A percentile compares a stretch with the other conserved stretches of the same genome.
These are phyloP conservation scores for Acanthosoma haemorrhoidale DNA, from an alignment of 2,888 invertebrate genomes.

Conservation along the genomic window DNA sequence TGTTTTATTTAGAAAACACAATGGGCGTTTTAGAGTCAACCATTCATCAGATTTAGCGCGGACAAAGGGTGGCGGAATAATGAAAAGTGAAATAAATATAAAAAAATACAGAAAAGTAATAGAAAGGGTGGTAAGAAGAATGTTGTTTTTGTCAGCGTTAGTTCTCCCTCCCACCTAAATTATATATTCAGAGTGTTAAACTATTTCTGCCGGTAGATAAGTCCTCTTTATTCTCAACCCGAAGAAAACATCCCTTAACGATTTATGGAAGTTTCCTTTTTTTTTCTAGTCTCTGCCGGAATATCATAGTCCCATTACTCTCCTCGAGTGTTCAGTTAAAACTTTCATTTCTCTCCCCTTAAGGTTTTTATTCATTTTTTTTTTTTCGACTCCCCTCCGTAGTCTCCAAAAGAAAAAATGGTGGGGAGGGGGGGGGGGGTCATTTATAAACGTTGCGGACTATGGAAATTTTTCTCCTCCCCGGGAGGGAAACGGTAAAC, in stretches of 20 bases:
- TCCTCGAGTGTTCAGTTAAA: background rate
- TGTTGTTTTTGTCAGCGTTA: background rate
- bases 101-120: background rate
- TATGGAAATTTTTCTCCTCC: constrained; percentile 14
- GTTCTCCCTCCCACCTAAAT: background rate
- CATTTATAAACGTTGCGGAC: constrained; percentile 30
- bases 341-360: constrained; percentile 5
- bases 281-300: background rate
- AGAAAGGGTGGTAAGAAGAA: background rate
- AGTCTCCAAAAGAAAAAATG: too few species aligned
- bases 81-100: too few species aligned
- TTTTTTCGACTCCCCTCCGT: background rate
- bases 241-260: background rate
- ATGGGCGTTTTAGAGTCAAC: too few species aligned
- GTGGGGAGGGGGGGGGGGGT: too few species aligned
- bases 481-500: constrained; percentile 12
- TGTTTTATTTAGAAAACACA: too few species aligned
- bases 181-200: constrained; percentile 21
- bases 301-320: constrained; percentile 19
- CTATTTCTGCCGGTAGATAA: background rate
- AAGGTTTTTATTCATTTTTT: background rate
- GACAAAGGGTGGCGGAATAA: too few species aligned
- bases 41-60: too few species aligned
- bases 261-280: constrained; percentile 8
- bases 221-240: background rate